Conservation (phyloP, 92 coral and sea anemone species). For the Pocillopora meandrina region DNA sequence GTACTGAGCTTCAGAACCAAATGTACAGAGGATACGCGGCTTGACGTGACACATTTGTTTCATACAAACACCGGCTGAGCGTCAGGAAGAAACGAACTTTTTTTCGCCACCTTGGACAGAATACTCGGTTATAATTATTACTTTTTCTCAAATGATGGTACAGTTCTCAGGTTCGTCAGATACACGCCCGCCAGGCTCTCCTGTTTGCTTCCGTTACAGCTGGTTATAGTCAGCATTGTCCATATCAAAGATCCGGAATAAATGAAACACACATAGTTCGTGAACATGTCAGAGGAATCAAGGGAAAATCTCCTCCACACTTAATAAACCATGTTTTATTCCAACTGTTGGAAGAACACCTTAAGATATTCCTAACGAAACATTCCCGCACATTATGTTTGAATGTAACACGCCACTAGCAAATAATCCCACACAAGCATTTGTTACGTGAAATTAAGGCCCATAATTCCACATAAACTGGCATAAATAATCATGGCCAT, state of each 20-base stretch:
- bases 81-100: slow-evolving; percentile 45
- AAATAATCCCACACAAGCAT: slow-evolving; percentile 22
- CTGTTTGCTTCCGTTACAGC: slow-evolving; percentile 23
- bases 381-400: background rate
- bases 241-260: background rate
- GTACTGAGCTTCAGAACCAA: slow-evolving; percentile 38
- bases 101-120: slow-evolving; percentile 15
- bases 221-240: background rate
- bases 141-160: slow-evolving; percentile 48
- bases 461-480: too few relatives aligned
- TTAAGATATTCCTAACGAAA: background rate
- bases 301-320: slow-evolving; percentile 1
- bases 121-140: slow-evolving; percentile 29
- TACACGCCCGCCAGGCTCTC: slow-evolving; percentile 36
- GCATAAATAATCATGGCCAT: too few relatives aligned
- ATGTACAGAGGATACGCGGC: background rate
- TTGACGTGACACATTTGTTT: slow-evolving; percentile 35
- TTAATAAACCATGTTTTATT: slow-evolving; percentile 3
- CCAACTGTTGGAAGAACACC: background rate
- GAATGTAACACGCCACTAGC: slow-evolving; percentile 17
- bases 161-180: background rate
- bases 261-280: background rate
- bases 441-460: background rate
- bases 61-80: slow-evolving; percentile 37
- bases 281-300: background rate